Percentiles rank a stretch among this genome's conserved stretches.
Conservation (phyloP, 2,888 invertebrate genomes). For the Nomada flava region DNA sequence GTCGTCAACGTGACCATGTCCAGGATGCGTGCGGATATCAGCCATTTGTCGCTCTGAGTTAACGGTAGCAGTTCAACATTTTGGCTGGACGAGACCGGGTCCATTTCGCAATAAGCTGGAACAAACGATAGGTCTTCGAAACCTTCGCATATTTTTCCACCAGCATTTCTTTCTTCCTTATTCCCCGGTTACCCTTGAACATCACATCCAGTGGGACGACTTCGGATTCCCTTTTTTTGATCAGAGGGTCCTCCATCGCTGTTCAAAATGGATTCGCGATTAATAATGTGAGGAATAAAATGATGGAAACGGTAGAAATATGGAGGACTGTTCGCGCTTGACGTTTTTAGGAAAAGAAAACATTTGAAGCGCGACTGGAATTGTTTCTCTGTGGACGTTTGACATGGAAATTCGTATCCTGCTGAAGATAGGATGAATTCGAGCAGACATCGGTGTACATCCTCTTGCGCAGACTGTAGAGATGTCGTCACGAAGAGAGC, state of each 20-base stretch:
- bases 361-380: neutral
- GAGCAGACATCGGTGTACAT: neutral
- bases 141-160: neutral
- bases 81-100: constrained; percentile 68
- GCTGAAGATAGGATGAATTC: constrained; percentile 24
- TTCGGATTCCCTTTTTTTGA: constrained; percentile 52
- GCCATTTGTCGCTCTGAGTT: constrained; percentile 77
- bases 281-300: neutral
- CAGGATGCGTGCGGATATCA: constrained; percentile 72
- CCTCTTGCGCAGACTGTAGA: neutral
- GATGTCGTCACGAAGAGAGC: neutral
- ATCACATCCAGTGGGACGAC: constrained; percentile 70
- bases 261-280: neutral
- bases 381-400: neutral
- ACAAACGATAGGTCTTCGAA: neutral
- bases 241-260: constrained; percentile 1
- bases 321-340: neutral
- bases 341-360: constrained; percentile 1
- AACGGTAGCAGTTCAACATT: constrained; percentile 72
- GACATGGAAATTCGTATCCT: neutral
- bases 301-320: neutral
- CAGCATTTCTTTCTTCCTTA: neutral
- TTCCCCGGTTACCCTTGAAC: constrained; percentile 68
- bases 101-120: constrained; percentile 76
- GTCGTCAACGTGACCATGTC: constrained; percentile 74